Conservation (phyloP, 2,888 invertebrate genomes). For the Xestia sexstrigata region DNA sequence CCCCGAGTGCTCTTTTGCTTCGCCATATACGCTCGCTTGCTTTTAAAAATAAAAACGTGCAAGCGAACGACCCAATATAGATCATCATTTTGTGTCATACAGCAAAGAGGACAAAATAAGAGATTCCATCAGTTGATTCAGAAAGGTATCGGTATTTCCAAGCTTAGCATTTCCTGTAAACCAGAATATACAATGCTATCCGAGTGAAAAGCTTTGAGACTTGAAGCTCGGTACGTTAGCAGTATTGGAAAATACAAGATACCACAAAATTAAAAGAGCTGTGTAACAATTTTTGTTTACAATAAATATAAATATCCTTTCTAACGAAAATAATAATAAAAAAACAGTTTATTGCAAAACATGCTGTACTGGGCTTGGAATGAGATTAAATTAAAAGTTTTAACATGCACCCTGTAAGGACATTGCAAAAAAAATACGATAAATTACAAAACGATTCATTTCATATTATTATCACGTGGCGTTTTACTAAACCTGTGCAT, state of each 20-base stretch:
- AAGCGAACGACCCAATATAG: constrained; percentile 1
- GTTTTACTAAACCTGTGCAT: neutral
- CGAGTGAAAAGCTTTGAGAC: neutral
- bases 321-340: neutral
- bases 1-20: neutral
- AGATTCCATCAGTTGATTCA: constrained; percentile 8
- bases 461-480: no score
- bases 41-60: neutral
- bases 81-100: constrained; percentile 20
- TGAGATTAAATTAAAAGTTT: no score
- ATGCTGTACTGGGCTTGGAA: no score
- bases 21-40: neutral
- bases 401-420: no score
- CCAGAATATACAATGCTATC: neutral
- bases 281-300: neutral
- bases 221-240: neutral
- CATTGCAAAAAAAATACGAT: no score
- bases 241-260: neutral
- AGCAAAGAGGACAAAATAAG: constrained; percentile 18
- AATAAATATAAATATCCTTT: no score
- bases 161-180: neutral
- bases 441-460: no score
- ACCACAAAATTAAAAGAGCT: neutral
- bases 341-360: no score
- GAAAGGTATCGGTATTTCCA: neutral